Base-by-base conservation (phyloP, 2,113 vertebrate species). In the Pungitius pungitius region DNA sequence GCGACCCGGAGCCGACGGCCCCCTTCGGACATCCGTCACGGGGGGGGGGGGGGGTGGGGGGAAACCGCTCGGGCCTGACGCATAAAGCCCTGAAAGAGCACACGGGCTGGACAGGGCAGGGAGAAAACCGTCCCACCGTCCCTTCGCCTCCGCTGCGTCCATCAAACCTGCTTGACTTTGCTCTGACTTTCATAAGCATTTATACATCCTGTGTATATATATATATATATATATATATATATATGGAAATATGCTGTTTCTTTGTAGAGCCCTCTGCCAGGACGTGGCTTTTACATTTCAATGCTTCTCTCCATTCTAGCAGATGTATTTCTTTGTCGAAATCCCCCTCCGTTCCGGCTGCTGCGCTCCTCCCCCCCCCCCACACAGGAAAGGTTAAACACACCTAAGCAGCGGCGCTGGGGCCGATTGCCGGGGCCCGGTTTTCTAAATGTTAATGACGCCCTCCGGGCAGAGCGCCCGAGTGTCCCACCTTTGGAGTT, bases 401-500 rank as follows among this genome's bases (percentile, higher is more conserved):
- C 90, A 92, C 90, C 89, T 91, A 87, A 88, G 86, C 88, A 87
- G 86, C 87, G 84, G 82, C 85, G 75, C 69, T 76, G 79, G 85
- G 91, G 89, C 89, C 87, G 91, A 92, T 90, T 87, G 81, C 22
- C 43, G 70, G 68, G 86, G n/a, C n/a, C n/a, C 86, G 81, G 30
- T 77, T 88, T 91, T 87, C 88, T 89, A 92, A 92, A 92, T 92
- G 91, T 90, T 92, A 92, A 92, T 90, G 89, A 90, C 87, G 83
- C 88, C 89, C 90, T 84, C 15, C 63, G 82, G 91, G 90, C 88
- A 87, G 61, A 83, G 65, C 57, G 73, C 80, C n/a, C n/a, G n/a
- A 37, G 61, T 75, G 84, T 88, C 86, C 88, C 69, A 69, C 87
- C 49, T 69, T 70, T 75, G 80, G 88, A 88, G 86, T 87, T 88